These are phyloP conservation scores for Lasioglossum lativentre DNA, from an alignment of 2,888 invertebrate genomes.

Conservation along the genomic window DNA sequence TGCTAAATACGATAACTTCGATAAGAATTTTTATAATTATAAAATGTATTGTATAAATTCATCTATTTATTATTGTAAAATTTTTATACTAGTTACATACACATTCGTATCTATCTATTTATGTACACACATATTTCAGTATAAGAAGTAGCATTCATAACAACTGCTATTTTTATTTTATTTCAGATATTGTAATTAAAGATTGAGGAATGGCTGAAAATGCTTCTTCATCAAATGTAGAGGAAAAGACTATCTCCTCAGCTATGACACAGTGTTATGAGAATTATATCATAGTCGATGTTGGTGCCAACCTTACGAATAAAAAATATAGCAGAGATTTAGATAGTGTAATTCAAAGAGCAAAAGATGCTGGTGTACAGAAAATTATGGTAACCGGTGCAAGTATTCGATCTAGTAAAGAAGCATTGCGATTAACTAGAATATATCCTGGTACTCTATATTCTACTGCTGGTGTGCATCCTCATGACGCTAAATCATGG, in stretches of 20 bases:
- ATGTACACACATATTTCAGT: background rate
- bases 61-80: conserved; percentile 22
- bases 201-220: conserved; percentile 78
- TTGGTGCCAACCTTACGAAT: conserved; percentile 96
- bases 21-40: background rate
- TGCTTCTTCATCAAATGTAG: conserved; percentile 74
- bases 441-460: conserved; percentile 96
- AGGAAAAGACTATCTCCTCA: conserved; percentile 73
- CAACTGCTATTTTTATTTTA: conserved; percentile 18
- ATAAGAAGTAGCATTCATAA: background rate
- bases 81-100: background rate
- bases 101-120: background rate
- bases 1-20: background rate
- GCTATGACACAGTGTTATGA: conserved; percentile 93
- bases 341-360: conserved; percentile 95
- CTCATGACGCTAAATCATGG: conserved; percentile 97
- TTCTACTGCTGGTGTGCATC: conserved; percentile 96
- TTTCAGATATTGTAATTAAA: conserved; percentile 53
- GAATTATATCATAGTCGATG: conserved; percentile 96
- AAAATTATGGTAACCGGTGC: conserved; percentile 97
- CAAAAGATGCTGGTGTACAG: conserved; percentile 97
- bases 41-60: background rate
- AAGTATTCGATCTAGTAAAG: conserved; percentile 95
- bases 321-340: conserved; percentile 97
- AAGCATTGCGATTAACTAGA: conserved; percentile 94